Base-by-base conservation (phyloP, 2,113 vertebrate genomes). In the Phoxinus phoxinus region DNA sequence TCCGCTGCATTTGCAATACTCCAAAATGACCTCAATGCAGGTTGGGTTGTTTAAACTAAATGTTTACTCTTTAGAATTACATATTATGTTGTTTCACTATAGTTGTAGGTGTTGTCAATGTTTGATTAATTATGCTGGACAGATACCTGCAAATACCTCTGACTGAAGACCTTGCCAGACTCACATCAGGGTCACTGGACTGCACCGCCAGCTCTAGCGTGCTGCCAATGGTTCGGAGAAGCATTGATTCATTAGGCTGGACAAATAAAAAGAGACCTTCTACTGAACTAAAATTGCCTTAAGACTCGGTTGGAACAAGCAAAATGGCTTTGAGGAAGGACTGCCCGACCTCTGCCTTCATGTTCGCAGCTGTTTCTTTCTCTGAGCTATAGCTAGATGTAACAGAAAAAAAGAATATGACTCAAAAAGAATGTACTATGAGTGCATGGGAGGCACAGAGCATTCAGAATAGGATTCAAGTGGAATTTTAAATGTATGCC, bases 121-220 rank as follows among this genome's bases (percentile, higher is more conserved):
- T 72, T 83, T 85, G 73, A 85, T 83, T 88, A 75, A 77, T 87
- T 87, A 81, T 85, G 48, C 69, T 85, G 79, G 87, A 41, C 63
- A 79, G 63, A 63, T 58, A 78, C 72, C 78, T 78, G 12, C 23
- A 67, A 35, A 84, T 19, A 84, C 44, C 61, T 81, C 27, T 69
- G 63, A 81, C 44, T 44, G 44, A 48, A 32, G 79, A 69, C 79
- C 79, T 81, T 81, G 41, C 61, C 79, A 10, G 6, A 35, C 44
- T 41, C 79, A 35, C 6, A 6, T 51, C 41, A 81, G 27, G 41
- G 59, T 32, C 79, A 51, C 61, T 65, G 15, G 25, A 69, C 27
- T 46, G 8, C 80, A 81, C 25, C 21, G 2, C 19, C 79, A 81
- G 61, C 25, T 69, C 6, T 69, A 21, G 58, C 4, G 2, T 80